phyloP scores from a whole-genome alignment of 2,888 invertebrate species.

The Brachynemurus nebulosus region DNA sequence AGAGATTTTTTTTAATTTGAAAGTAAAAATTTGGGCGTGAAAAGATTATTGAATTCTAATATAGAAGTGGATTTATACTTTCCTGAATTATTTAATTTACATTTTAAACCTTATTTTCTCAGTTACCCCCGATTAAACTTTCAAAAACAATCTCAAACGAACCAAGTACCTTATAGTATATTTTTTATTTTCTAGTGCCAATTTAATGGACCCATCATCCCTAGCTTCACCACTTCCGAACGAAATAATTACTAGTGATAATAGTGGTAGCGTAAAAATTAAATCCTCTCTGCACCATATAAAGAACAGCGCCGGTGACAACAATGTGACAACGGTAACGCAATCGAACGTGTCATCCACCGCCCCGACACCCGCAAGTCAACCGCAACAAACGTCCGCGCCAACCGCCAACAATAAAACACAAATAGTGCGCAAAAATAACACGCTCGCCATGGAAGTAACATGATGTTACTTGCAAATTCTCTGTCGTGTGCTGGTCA shows the following conservation, averaged over 20 bases:
- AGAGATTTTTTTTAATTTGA: too few relatives aligned
- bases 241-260: neutral
- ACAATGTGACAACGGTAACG: neutral
- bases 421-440: constrained; percentile 36
- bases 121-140: too few relatives aligned
- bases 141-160: too few relatives aligned
- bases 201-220: constrained; percentile 4
- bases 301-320: constrained; percentile 1
- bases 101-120: too few relatives aligned
- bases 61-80: too few relatives aligned
- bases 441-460: constrained; percentile 45
- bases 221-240: neutral
- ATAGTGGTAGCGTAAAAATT: neutral
- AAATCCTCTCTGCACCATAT: neutral
- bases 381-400: constrained; percentile 28
- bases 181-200: constrained; percentile 7
- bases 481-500: constrained; percentile 19
- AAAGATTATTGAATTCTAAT: too few relatives aligned
- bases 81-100: too few relatives aligned
- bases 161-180: neutral
- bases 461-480: constrained; percentile 36
- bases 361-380: neutral
- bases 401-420: constrained; percentile 17
- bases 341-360: neutral
- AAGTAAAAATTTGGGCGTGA: too few relatives aligned